Evolutionary conservation across 2,888 invertebrate species (phyloP).

Genomic region (Cantharis flavilabris): DNA sequence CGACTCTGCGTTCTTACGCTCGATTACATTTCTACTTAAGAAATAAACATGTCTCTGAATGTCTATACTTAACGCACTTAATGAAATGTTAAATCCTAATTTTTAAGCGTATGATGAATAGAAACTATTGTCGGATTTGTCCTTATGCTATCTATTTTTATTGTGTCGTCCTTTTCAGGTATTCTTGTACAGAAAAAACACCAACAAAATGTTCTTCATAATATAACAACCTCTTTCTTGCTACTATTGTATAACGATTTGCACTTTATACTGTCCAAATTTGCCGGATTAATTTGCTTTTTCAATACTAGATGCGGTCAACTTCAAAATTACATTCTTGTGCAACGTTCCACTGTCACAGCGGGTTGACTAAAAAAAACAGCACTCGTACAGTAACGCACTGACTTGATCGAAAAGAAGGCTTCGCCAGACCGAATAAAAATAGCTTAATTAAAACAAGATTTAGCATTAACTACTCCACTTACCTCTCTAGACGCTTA

Average conservation of each 20-base stretch:
- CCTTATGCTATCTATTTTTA: conserved; percentile 21
- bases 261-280: conserved; percentile 15
- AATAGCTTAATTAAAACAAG: no score
- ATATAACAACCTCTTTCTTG: neutral
- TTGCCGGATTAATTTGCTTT: conserved; percentile 19
- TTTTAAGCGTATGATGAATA: conserved; percentile 35
- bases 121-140: conserved; percentile 20
- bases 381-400: neutral
- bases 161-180: conserved; percentile 23
- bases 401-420: no score
- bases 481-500: no score
- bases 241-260: conserved; percentile 4
- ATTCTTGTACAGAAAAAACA: conserved; percentile 18
- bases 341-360: neutral
- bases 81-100: conserved; percentile 50
- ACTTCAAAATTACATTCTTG: neutral
- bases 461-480: no score
- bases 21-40: conserved; percentile 34
- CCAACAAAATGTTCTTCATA: conserved; percentile 6
- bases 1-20: conserved; percentile 29
- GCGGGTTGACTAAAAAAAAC: neutral
- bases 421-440: no score
- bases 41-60: conserved; percentile 37
- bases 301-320: conserved; percentile 1
- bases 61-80: conserved; percentile 45